Percentiles rank a stretch among this genome's conserved stretches.
Evolutionary conservation across 2,797 vertebrate species (phyloP).

Genomic region (Sebastes kiyomatsui): DNA sequence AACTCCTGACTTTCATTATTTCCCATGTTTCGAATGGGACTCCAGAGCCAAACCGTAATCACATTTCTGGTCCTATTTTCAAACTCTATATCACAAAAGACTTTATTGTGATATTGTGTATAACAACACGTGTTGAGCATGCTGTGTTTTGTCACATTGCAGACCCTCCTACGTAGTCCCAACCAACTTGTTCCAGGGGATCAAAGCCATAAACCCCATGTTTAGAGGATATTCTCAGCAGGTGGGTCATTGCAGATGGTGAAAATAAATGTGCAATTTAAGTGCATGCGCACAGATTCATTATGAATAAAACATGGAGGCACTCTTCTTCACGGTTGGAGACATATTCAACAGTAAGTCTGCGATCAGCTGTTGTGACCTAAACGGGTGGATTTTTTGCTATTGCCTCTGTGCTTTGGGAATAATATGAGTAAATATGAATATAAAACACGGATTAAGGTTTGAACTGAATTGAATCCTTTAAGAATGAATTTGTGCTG

Average conservation of each 20-base stretch:
- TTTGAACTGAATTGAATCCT: background rate
- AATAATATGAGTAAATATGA: background rate
- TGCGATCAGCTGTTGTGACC: background rate
- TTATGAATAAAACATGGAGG: slow-evolving; percentile 6
- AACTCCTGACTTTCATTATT: background rate
- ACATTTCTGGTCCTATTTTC: background rate
- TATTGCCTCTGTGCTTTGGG: background rate
- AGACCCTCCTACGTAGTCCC: slow-evolving; percentile 96
- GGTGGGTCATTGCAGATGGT: slow-evolving; percentile 77
- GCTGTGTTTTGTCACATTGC: slow-evolving; percentile 52
- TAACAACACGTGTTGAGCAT: background rate
- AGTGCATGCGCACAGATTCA: background rate
- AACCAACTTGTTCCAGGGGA: slow-evolving; percentile 98
- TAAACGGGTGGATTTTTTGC: background rate
- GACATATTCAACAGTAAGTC: background rate
- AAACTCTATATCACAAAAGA: background rate
- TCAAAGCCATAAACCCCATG: slow-evolving; percentile 97
- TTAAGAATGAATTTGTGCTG: background rate
- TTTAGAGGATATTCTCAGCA: slow-evolving; percentile 98
- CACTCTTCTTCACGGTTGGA: slow-evolving; percentile 1
- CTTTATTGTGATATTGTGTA: background rate
- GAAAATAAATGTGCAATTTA: slow-evolving; percentile 19
- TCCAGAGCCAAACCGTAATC: background rate
- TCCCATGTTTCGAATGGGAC: background rate
- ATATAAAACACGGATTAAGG: slow-evolving; percentile 1